A percentile compares a stretch with the other conserved stretches of the same genome.
These are phyloP conservation scores for Hydrotaea diabolus DNA, from an alignment of 2,888 invertebrate species.

Conservation along the genomic window DNA sequence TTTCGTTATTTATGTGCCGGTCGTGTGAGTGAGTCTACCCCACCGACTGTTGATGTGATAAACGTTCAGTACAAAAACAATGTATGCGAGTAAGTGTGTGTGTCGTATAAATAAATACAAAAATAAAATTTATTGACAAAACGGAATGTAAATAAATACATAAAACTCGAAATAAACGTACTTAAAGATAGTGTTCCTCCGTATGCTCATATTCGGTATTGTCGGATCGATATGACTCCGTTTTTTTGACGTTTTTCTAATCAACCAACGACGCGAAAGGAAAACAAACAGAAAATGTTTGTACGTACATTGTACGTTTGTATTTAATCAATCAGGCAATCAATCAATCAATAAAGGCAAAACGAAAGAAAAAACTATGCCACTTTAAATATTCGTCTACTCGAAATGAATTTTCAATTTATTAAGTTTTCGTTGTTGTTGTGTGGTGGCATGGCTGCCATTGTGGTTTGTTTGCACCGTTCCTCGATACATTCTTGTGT, in stretches of 20 bases:
- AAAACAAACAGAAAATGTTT: constrained; percentile 11
- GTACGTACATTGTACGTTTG: neutral
- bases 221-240: neutral
- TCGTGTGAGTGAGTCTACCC: neutral
- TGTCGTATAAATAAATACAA: constrained; percentile 3
- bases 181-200: constrained; percentile 14
- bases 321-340: constrained; percentile 46
- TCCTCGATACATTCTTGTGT: neutral
- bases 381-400: constrained; percentile 50
- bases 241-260: neutral
- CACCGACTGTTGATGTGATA: neutral
- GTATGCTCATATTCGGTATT: neutral
- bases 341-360: constrained; percentile 54
- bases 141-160: constrained; percentile 19
- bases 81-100: neutral
- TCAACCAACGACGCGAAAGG: constrained; percentile 2
- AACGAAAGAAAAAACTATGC: constrained; percentile 12
- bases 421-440: constrained; percentile 21
- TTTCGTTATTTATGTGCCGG: constrained; percentile 2
- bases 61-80: constrained; percentile 12
- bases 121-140: constrained; percentile 37
- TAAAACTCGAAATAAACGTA: constrained; percentile 28
- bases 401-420: constrained; percentile 40
- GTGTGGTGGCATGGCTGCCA: too few species aligned
- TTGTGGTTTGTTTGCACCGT: neutral